A percentile compares a stretch with the other conserved stretches of the same genome.
Conservation (phyloP, 1,140 invertebrate species). For the Neodiprion fabricii region DNA sequence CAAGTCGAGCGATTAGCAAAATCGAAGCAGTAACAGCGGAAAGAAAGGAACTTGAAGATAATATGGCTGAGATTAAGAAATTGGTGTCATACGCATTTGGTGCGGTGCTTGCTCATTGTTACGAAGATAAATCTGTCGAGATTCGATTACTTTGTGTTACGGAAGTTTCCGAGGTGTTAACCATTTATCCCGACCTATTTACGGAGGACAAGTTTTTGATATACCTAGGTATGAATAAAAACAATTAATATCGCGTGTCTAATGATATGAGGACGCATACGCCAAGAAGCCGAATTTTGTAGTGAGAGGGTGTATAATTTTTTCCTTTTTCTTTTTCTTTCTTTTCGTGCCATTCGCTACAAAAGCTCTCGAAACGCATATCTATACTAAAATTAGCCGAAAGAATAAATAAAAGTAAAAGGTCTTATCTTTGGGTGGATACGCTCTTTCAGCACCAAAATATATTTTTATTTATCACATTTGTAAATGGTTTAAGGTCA, state of each 20-base stretch:
- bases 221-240: slow-evolving; percentile 80
- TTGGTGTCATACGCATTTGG: slow-evolving; percentile 99
- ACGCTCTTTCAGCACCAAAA: too few species aligned
- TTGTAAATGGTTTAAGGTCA: too few species aligned
- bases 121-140: slow-evolving; percentile 96
- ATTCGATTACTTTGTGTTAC: slow-evolving; percentile 98
- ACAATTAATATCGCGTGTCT: background rate
- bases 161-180: slow-evolving; percentile 99
- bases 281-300: too few species aligned
- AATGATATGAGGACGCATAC: too few species aligned
- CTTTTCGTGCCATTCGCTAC: too few species aligned
- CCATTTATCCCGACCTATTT: slow-evolving; percentile 97
- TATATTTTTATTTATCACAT: too few species aligned
- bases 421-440: too few species aligned
- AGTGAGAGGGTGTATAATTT: too few species aligned
- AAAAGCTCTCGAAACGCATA: too few species aligned
- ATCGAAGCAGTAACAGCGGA: slow-evolving; percentile 92
- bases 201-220: slow-evolving; percentile 98
- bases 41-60: slow-evolving; percentile 95
- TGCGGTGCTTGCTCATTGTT: slow-evolving; percentile 98
- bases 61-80: slow-evolving; percentile 99
- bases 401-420: too few species aligned
- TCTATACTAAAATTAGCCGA: too few species aligned
- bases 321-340: too few species aligned
- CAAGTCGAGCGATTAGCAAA: slow-evolving; percentile 79